Base-by-base conservation (phyloP, 2,113 vertebrate genomes). In the Etheostoma cragini region DNA sequence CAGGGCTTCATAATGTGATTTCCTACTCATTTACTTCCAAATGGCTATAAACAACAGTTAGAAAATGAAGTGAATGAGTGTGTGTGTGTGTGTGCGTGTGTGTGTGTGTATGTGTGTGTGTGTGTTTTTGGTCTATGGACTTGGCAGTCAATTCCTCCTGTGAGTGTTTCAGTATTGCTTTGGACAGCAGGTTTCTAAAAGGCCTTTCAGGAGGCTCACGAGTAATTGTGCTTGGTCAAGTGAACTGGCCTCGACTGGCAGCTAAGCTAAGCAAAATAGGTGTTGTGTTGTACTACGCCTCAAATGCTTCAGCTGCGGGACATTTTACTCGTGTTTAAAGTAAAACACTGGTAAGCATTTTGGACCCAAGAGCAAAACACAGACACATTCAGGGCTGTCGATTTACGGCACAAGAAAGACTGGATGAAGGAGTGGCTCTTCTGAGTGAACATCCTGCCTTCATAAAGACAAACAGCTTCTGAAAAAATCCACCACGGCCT, bases 201-300 rank as follows among this genome's bases (percentile, higher is more conserved):
- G 90, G 88, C 91, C 93, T 94, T 95, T 95, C 92, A 95, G 93
- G 91, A 91, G 91, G 81, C 82, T 89, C 84, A 47, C 16, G 58
- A 72, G 88, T 87, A 90, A 94, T 94, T 95, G 83, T 94, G 95
- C 95, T 95, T 93, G 94, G 91, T 95, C 93, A 92, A 95, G 94
- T 70, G 86, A 95, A 94, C 83, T 82, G 90, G 87, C 90, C 84
- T 88, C 80, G 57, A 76, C 87, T 68, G 87, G 87, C 89, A 90
- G 93, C 90, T 71, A 65, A 78, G 91, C 91, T 92, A 88, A 95
- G 93, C 94, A 93, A 80, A 94, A 91, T 82, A 83, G 84, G 86
- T 84, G 84, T 90, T 83, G 84, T 88, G 85, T 92, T 91, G 88
- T 83, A 81, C 81, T 50, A 78, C 71, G 73, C 77, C 73, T 61